These are phyloP conservation scores for Microcebus jonahi DNA, from an alignment of 2,113 vertebrate species.

Conservation along the genomic window DNA sequence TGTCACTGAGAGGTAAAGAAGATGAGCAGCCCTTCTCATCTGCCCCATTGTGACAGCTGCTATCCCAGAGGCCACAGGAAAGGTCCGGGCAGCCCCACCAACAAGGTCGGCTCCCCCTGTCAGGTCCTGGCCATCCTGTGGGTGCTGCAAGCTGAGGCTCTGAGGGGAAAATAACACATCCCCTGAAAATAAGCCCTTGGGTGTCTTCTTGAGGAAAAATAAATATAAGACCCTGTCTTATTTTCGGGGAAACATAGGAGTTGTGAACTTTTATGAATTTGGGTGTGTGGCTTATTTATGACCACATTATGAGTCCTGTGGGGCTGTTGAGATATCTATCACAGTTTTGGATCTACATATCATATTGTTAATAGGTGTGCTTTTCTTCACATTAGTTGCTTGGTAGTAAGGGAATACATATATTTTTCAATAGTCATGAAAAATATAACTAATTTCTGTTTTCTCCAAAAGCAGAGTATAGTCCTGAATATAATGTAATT, in stretches of 20 bases:
- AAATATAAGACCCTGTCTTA: too few species aligned
- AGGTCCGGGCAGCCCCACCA: too few species aligned
- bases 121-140: too few species aligned
- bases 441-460: background rate
- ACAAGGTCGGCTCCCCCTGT: too few species aligned
- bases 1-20: too few species aligned
- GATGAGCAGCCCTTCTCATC: too few species aligned
- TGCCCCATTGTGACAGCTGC: too few species aligned
- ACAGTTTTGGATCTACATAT: background rate
- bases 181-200: too few species aligned
- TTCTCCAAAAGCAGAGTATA: background rate
- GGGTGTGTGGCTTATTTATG: background rate
- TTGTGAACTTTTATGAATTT: background rate
- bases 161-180: too few species aligned
- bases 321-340: background rate
- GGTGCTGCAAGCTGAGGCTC: too few species aligned
- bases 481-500: background rate
- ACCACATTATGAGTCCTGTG: background rate
- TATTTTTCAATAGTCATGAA: background rate
- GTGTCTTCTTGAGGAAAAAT: too few species aligned
- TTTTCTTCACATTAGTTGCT: conserved; percentile 29
- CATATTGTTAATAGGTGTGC: background rate
- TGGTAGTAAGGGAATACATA: conserved; percentile 17
- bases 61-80: too few species aligned
- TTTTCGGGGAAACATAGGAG: background rate